Evolutionary conservation across 2,888 invertebrate species (phyloP), one percentile per base, ranked within the genome.

Genomic region (Drosophila infuscata): DNA sequence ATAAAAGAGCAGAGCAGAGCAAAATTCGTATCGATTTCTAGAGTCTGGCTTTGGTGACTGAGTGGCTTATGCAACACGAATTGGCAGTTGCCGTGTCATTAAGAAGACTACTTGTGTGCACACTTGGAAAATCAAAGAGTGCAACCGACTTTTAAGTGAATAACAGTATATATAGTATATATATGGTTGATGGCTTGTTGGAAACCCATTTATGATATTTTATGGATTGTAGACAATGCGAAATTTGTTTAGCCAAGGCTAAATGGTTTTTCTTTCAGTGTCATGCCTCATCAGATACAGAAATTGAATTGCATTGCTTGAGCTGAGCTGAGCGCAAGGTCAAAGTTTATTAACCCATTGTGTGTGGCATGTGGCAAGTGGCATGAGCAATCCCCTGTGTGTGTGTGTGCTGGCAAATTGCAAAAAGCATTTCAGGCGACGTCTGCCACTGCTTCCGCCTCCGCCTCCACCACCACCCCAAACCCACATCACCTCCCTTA

Each of bases 321-420:
- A 11, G 25, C 25, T 25, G 25, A 25, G 67, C 58, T 15, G 51
- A 11, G 58, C 15, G 43, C 73, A 79, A 80, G 78, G 72, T 62
- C 78, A 79, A 66, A 79, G 78, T 79, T 79, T 76, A 76, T 79
- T 79, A 72, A 79, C 78, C 78, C 60, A 65, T 58, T 60, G 72
- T 15, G 62, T 20, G 38, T 48, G 59, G 9, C 41, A 30, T 36
- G 52, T 46, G 32, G 30, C 41, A 49, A 62, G 74, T 59, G 57
- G 52, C 72, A 73, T 70, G 70, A 59, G 67, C 67, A 67, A 35
- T 17, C 11, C 25, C n/a, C 11, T 20, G 20, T 56, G 49, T 53
- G 58, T 41, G 56, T 12, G n/a, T 35, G 29, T 76, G 68, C 77
- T n/a, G 15, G 59, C 58, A 79, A 79, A 79, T 68, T 78, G 80